These are phyloP conservation scores for Drosophila seguyi DNA, from an alignment of 1,140 invertebrate species.

Conservation along the genomic window DNA sequence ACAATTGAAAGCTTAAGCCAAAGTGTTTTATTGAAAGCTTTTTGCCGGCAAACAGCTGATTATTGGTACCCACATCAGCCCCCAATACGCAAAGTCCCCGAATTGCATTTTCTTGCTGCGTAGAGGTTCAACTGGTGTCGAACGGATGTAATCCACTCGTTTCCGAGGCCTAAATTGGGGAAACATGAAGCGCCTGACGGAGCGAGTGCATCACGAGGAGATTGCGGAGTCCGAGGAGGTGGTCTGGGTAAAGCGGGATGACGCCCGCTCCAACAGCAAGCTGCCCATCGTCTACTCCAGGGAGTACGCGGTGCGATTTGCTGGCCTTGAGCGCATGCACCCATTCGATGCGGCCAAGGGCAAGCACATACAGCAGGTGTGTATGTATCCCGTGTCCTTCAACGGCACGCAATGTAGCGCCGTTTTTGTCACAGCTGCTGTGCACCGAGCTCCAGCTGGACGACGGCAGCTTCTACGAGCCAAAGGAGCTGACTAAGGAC, in stretches of 20 bases:
- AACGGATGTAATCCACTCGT: constrained; percentile 10
- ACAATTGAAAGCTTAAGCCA: constrained; percentile 17
- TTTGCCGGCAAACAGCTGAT: constrained; percentile 31
- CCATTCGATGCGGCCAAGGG: constrained; percentile 96
- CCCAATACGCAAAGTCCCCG: constrained; percentile 3
- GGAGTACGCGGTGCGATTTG: constrained; percentile 93
- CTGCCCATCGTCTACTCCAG: constrained; percentile 91
- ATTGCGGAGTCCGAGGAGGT: constrained; percentile 42
- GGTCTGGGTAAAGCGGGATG: constrained; percentile 58
- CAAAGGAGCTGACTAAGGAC: constrained; percentile 89
- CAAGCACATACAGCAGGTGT: constrained; percentile 90
- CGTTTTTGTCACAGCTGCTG: constrained; percentile 85
- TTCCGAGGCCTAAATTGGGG: background rate
- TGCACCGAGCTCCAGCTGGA: constrained; percentile 86
- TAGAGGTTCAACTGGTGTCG: constrained; percentile 56
- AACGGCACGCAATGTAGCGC: background rate
- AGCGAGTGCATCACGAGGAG: constrained; percentile 54
- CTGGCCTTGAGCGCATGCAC: constrained; percentile 93
- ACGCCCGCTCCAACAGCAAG: constrained; percentile 38
- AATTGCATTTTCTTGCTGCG: constrained; percentile 49
- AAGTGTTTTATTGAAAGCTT: constrained; percentile 31
- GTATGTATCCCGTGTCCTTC: background rate
- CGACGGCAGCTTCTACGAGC: constrained; percentile 87
- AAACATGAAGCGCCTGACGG: constrained; percentile 43
- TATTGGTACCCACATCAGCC: constrained; percentile 1